These are phyloP conservation scores for Myiothlypis coronata DNA, from an alignment of 2,797 vertebrate species.

Conservation along the genomic window DNA sequence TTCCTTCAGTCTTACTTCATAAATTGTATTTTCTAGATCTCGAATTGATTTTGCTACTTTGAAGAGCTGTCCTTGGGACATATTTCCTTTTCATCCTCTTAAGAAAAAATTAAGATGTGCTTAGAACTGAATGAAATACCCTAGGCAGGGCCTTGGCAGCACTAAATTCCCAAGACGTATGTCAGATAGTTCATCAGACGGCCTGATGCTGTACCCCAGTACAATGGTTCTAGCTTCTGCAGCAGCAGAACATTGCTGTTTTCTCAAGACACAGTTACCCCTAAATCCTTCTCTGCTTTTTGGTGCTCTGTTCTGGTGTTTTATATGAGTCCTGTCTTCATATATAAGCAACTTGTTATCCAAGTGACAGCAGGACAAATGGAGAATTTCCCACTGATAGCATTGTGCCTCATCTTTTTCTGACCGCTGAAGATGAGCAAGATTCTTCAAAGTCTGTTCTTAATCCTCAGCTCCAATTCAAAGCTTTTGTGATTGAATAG, in stretches of 20 bases:
- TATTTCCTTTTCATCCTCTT: fast-evolving
- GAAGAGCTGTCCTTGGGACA: background rate
- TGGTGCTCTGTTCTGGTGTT: background rate
- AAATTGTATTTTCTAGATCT: background rate
- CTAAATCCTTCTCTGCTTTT: background rate
- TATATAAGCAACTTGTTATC: background rate
- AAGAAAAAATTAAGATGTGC: background rate
- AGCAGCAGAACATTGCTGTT: background rate
- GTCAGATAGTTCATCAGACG: background rate
- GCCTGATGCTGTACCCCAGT: background rate
- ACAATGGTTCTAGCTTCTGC: background rate
- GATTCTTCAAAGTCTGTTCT: background rate
- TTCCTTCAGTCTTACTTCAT: background rate
- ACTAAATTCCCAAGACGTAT: background rate
- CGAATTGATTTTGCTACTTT: background rate
- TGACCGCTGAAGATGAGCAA: background rate
- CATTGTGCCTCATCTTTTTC: background rate
- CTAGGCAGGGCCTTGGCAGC: background rate
- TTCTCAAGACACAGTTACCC: background rate
- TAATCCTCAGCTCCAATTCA: background rate
- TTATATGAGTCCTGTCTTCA: background rate
- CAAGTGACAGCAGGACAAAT: background rate
- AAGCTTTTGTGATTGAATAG: background rate
- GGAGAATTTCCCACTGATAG: background rate
- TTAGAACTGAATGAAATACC: background rate